Conservation (phyloP, 2,113 vertebrate genomes). For the Numida meleagris region DNA sequence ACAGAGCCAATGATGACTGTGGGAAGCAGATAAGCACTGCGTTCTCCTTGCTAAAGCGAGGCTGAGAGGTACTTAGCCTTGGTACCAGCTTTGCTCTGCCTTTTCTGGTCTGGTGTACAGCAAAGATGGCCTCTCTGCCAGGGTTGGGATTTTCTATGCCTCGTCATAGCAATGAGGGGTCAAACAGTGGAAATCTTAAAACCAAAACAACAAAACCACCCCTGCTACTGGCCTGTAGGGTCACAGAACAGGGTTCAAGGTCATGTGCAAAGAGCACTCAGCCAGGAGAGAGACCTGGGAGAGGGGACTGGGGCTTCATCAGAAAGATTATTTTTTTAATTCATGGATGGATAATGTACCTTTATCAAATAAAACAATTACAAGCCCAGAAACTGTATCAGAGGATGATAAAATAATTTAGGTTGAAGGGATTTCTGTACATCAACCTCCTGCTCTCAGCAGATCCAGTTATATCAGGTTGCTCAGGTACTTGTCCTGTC, state of each 20-base stretch:
- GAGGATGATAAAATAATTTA: neutral
- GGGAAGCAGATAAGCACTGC: neutral
- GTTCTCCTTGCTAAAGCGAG: neutral
- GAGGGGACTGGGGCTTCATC: slow-evolving; percentile 11
- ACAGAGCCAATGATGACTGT: neutral
- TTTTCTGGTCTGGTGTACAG: neutral
- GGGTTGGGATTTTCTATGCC: neutral
- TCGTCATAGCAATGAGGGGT: accelerated
- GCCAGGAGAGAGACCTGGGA: neutral
- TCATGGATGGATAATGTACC: slow-evolving; percentile 73
- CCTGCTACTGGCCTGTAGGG: neutral
- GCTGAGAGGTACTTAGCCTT: neutral
- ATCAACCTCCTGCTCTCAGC: neutral
- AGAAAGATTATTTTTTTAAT: slow-evolving; percentile 85
- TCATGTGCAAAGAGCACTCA: neutral
- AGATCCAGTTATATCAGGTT: neutral
- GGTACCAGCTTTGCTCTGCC: neutral
- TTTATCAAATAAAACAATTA: slow-evolving; percentile 82
- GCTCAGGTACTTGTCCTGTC: neutral
- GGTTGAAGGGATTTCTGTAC: neutral
- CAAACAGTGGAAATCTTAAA: neutral
- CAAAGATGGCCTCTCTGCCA: neutral
- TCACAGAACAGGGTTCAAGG: neutral
- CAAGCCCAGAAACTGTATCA: slow-evolving; percentile 24
- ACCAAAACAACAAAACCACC: neutral